These are phyloP conservation scores for Agapornis roseicollis DNA, from an alignment of 2,113 vertebrate species.

Conservation along the genomic window DNA sequence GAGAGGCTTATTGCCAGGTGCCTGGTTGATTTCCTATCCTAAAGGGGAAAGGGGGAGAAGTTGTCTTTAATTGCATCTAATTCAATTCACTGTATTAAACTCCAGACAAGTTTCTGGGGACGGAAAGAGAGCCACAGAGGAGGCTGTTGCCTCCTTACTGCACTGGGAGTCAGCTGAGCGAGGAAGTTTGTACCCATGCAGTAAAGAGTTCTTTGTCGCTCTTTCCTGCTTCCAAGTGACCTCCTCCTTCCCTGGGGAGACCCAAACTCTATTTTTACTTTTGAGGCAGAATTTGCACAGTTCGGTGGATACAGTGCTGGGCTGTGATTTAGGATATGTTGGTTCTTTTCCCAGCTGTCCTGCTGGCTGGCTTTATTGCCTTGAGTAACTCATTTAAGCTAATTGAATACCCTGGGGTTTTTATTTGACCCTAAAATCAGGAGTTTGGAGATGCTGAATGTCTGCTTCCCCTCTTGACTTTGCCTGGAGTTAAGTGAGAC, in stretches of 20 bases:
- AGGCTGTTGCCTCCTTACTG: not conserved
- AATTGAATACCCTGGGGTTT: slow-evolving; percentile 43
- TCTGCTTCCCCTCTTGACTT: not conserved
- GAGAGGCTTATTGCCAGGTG: not conserved
- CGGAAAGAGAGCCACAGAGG: not conserved
- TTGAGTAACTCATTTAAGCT: slow-evolving; percentile 27
- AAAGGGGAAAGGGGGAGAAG: not conserved
- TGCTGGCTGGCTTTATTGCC: slow-evolving; percentile 38
- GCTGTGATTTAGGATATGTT: slow-evolving; percentile 37
- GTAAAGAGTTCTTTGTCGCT: slow-evolving; percentile 41
- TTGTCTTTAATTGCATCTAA: not conserved
- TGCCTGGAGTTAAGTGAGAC: not conserved
- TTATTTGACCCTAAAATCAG: slow-evolving; percentile 38
- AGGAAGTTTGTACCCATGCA: slow-evolving; percentile 1
- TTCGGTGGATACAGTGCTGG: not conserved
- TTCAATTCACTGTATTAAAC: not conserved
- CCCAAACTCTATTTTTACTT: slow-evolving; percentile 42
- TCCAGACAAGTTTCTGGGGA: not conserved
- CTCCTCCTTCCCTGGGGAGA: slow-evolving; percentile 26
- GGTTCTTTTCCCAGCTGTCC: slow-evolving; percentile 42
- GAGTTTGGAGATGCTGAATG: not conserved
- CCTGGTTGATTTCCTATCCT: not conserved
- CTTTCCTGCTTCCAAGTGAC: slow-evolving; percentile 40
- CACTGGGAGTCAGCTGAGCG: accelerated
- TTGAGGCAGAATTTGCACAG: slow-evolving; percentile 16